Conservation (phyloP, 2,797 vertebrate species). For the Platalea minor region DNA sequence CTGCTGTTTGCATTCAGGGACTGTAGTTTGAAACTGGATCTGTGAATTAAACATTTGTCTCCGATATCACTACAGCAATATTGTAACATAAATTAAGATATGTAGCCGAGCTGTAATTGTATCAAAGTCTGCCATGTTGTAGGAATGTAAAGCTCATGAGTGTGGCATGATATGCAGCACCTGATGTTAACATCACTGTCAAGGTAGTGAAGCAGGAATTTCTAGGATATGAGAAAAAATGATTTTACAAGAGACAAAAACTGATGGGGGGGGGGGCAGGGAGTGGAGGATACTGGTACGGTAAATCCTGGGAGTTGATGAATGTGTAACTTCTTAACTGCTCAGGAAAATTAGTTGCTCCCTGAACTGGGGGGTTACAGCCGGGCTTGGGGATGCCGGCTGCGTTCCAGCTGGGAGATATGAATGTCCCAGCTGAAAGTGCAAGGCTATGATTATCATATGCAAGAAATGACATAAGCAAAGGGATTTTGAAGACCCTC, state of each 20-base stretch:
- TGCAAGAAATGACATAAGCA: background rate
- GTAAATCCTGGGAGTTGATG: background rate
- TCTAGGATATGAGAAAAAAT: background rate
- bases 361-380: background rate
- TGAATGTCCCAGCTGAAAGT: background rate
- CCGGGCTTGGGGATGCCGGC: background rate
- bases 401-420: background rate
- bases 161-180: constrained; percentile 8
- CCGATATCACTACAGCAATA: constrained; percentile 41
- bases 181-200: background rate
- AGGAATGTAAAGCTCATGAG: constrained; percentile 42
- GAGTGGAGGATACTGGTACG: background rate
- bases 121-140: constrained; percentile 51
- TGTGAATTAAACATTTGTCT: constrained; percentile 71
- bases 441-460: background rate
- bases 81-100: constrained; percentile 65
- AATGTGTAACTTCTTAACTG: background rate
- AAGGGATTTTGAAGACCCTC: background rate
- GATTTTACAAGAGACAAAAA: background rate
- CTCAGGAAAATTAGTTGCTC: background rate
- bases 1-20: constrained; percentile 35
- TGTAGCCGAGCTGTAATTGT: constrained; percentile 39
- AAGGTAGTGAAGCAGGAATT: background rate
- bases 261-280: background rate
- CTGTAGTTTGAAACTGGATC: constrained; percentile 33